Evolutionary conservation across 2,888 invertebrate species (phyloP).

Genomic region (Agapostemon virescens): DNA sequence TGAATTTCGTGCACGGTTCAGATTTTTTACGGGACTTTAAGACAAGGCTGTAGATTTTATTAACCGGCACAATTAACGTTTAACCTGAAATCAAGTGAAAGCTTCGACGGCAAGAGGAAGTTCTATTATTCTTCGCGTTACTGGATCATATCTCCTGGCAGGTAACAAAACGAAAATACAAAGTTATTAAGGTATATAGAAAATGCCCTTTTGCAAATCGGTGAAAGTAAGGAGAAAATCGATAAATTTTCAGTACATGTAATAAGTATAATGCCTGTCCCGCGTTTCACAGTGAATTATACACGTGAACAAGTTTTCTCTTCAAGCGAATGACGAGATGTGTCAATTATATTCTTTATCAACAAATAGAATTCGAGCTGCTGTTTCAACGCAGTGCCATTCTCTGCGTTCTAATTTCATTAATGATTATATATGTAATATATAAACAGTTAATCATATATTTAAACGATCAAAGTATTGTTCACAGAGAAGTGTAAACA

Average conservation of each 20-base stretch:
- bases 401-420: neutral
- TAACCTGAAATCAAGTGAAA: constrained; percentile 55
- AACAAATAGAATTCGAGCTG: neutral
- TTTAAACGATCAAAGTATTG: too few relatives aligned
- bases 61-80: constrained; percentile 48
- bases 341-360: neutral
- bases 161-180: neutral
- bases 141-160: neutral
- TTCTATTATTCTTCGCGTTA: constrained; percentile 38
- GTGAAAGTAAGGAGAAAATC: constrained; percentile 10
- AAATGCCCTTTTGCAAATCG: constrained; percentile 12
- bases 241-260: neutral
- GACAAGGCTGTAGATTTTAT: constrained; percentile 43
- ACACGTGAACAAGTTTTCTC: neutral
- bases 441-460: neutral
- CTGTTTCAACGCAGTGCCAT: neutral
- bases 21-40: constrained; percentile 19
- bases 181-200: neutral
- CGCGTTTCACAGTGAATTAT: neutral
- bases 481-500: too few relatives aligned
- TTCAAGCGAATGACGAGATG: neutral
- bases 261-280: neutral
- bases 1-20: constrained; percentile 41
- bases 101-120: constrained; percentile 30
- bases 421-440: neutral